Evolutionary conservation across 2,888 invertebrate species (phyloP), one percentile per base, ranked within the genome.

Genomic region (Entomobrya multifasciata): DNA sequence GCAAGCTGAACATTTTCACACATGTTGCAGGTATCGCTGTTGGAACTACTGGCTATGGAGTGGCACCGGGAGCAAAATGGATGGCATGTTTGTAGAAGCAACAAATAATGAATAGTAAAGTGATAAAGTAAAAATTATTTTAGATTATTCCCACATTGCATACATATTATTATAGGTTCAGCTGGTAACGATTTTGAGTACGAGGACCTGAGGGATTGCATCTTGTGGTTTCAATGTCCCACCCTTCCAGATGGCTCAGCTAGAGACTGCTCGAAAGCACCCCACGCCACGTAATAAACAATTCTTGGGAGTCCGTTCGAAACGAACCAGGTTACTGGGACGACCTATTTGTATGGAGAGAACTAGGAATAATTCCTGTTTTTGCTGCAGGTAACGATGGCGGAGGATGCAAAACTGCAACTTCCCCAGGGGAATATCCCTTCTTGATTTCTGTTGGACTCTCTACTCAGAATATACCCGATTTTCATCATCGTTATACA

Each of bases 191-290:
- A 17, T 5, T 62, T 27, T n/a, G 2, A 13, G n/a, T 13, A 13
- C 3, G 62, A 62, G 13, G 8, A 15, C 13, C n/a, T 62, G 1
- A 1, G 15, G 8, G 62, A 62, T 15, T 62, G 62, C 10, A 62
- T 41, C 22, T 20, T 44, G 15, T 70, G 44, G 44, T 44, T 70
- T 13, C 22, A 70, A 20, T 70, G 70, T 44, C 70, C 70, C 20
- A 70, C 70, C 0, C 22, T 70, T 1, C 44, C 44, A 20, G 22
- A 70, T 20, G 70, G 70, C 41, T 22, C 44, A 1, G 44, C 41
- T 13, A 20, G 3, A n/a, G 44, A 70, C n/a, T 70, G 70, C n/a
- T 44, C 44, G 20, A 70, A 70, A 25, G 70, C 70, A 25, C 70
- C 70, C n/a, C n/a, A n/a, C n/a, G n/a, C 44, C 41, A 70, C 41